A percentile compares a stretch with the other conserved stretches of the same genome.
phyloP scores from a whole-genome alignment of 2,113 vertebrate genomes.

The Fulica atra region DNA sequence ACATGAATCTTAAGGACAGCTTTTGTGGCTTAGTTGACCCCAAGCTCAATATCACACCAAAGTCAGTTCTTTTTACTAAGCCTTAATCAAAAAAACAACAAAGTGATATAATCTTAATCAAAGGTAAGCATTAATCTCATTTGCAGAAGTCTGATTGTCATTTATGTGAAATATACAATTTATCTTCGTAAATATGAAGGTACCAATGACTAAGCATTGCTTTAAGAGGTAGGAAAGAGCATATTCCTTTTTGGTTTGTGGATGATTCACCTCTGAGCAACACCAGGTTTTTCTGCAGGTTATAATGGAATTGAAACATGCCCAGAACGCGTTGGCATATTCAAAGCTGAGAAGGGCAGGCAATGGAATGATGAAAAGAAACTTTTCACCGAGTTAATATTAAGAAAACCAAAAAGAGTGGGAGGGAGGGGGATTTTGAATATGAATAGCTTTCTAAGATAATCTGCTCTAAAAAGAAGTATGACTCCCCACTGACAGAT shows the following conservation, averaged over 20 bases:
- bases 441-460: not conserved
- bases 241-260: not conserved
- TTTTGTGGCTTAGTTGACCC: not conserved
- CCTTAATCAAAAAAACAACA: not conserved
- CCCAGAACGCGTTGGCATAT: not conserved
- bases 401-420: not conserved
- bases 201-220: not conserved
- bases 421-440: not conserved
- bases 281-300: not conserved
- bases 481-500: not conserved
- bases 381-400: not conserved
- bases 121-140: not conserved
- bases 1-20: not conserved
- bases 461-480: slow-evolving; percentile 12
- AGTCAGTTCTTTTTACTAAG: not conserved
- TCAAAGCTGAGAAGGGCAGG: not conserved
- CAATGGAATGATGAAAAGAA: not conserved
- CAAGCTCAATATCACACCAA: not conserved
- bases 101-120: not conserved
- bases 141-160: not conserved
- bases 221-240: not conserved
- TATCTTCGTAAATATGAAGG: not conserved
- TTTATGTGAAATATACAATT: not conserved
- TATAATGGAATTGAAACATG: not conserved
- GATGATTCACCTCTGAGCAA: not conserved